Evolutionary conservation across 2,797 vertebrate genomes (phyloP).

Genomic region (Antrozous pallidus): DNA sequence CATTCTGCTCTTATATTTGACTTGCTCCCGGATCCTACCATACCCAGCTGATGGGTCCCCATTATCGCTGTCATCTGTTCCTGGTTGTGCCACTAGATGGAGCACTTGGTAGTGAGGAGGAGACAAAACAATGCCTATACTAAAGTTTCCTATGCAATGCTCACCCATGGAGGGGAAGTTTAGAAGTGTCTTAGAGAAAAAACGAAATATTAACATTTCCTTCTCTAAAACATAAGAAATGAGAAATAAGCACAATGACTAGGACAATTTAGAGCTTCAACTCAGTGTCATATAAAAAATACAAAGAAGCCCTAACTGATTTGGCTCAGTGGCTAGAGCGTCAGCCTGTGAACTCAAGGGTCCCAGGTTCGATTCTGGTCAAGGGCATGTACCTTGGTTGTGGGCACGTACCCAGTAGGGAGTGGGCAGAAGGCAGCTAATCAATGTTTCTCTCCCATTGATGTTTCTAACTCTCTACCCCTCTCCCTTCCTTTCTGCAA

Average conservation of each 20-base stretch:
- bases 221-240: not conserved
- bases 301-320: no score
- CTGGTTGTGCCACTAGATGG: not conserved
- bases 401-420: no score
- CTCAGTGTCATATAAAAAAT: not conserved
- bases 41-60: not conserved
- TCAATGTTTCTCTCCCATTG: no score
- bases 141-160: not conserved
- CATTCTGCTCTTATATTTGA: not conserved
- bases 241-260: not conserved
- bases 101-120: not conserved
- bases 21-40: not conserved
- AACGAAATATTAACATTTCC: not conserved
- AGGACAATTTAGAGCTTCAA: not conserved
- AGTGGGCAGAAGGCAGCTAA: no score
- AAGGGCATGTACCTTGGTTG: no score
- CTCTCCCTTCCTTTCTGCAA: no score
- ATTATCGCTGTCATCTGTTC: not conserved
- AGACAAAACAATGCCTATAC: not conserved
- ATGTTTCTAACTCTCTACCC: no score
- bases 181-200: not conserved
- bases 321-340: no score
- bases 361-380: no score
- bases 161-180: not conserved
- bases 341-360: no score